Evolutionary conservation across 2,888 invertebrate species (phyloP).

Genomic region (Acanthosepion esculentum): DNA sequence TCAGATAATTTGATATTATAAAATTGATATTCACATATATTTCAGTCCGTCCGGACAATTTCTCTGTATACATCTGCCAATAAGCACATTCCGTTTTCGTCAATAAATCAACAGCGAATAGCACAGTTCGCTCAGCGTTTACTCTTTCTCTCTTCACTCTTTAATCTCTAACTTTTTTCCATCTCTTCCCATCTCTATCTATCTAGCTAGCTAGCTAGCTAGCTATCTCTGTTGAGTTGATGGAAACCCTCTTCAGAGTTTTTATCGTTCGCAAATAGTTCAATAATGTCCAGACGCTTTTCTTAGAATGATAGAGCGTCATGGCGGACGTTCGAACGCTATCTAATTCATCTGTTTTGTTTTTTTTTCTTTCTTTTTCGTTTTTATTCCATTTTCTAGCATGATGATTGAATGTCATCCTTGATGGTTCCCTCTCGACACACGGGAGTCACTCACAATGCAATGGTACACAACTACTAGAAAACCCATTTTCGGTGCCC

Average conservation of each 20-base stretch:
- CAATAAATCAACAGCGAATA: not conserved
- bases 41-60: not conserved
- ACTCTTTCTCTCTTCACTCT: not conserved
- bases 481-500: not conserved
- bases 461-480: not conserved
- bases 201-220: not conserved
- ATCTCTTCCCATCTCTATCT: not conserved
- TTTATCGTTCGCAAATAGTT: constrained; percentile 3
- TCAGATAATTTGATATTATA: too few relatives aligned
- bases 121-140: not conserved
- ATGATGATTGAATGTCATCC: constrained; percentile 33
- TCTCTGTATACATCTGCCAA: not conserved
- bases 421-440: constrained; percentile 33
- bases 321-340: not conserved
- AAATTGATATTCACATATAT: too few relatives aligned
- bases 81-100: not conserved
- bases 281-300: not conserved
- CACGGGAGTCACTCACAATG: constrained; percentile 22
- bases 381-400: not conserved
- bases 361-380: not conserved
- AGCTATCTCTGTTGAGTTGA: not conserved
- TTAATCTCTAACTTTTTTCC: too few relatives aligned
- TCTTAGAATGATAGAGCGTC: not conserved
- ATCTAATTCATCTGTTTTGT: too few relatives aligned
- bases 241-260: not conserved